Base-by-base conservation (phyloP, 2,888 invertebrate species). In the Mythimna albipuncta region DNA sequence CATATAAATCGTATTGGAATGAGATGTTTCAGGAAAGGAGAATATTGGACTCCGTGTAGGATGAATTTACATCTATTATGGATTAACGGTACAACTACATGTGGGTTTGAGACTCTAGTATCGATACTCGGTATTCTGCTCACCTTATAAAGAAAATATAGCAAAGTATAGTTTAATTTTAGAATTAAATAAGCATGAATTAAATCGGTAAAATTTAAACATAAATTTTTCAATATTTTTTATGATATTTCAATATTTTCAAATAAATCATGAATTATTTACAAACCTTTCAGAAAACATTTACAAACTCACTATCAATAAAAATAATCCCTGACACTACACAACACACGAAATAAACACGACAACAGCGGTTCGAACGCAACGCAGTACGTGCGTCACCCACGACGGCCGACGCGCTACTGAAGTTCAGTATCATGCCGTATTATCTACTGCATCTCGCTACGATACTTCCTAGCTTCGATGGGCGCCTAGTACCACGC, bases 401-500 rank as follows among this genome's bases (percentile, higher is more conserved):
- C 87, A 81, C 88, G 89, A 89, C 91, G 91, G 87, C 86, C 90
- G 89, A 88, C 93, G 93, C 93, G 94, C 87, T 91, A 96, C 96
- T 95, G 92, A 81, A 90, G 84, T 91, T 91, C 91, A 89, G 91
- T 86, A 81, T 84, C 85, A 84, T 81, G 77, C 82, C 62, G 85
- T 85, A 86, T 78, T 89, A 88, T 89, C 89, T 88, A 89, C 88
- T 92, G 93, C 93, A 94, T 94, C 94, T 92, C 91, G 86, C 87
- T 84, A 87, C 82, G 83, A 86, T 88, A 89, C 89, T 87, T 90
- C 89, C 87, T 87, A 77, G 83, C 73, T 81, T 82, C 88, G 77
- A 88, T 93, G 90, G 69, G 79, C 89, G 90, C 94, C 93, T 93
- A 87, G 94, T 94, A 94, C 86, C 77, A 52, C 71, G 76, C 77